phyloP scores from a whole-genome alignment of 2,888 invertebrate species.

The Euproctis similis region DNA sequence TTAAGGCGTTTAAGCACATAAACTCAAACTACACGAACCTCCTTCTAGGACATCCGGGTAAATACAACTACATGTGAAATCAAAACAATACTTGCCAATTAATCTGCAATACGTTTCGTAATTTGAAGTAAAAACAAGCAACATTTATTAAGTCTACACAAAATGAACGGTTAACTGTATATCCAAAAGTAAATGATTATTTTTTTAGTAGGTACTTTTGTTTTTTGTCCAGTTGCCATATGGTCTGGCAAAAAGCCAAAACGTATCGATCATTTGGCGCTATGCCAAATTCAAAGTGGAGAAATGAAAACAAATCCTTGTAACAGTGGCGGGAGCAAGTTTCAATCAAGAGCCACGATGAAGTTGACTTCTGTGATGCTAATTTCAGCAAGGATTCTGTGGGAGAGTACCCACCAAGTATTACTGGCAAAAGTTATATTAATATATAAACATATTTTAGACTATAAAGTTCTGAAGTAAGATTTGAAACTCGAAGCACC shows the following conservation, averaged over 20 bases:
- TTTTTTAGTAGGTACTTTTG: conserved; percentile 24
- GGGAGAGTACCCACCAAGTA: no score
- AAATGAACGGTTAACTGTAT: conserved; percentile 30
- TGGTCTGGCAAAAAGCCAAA: conserved; percentile 52
- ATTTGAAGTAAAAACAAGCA: no score
- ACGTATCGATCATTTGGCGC: conserved; percentile 61
- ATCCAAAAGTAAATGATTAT: conserved; percentile 30
- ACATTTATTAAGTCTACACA: conserved; percentile 21
- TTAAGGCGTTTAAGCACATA: no score
- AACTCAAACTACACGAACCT: no score
- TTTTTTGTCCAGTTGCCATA: conserved; percentile 40
- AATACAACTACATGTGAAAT: no score
- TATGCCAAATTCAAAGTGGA: conserved; percentile 47
- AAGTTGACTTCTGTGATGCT: conserved; percentile 6
- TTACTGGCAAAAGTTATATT: not conserved
- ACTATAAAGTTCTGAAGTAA: no score
- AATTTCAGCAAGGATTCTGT: conserved; percentile 8
- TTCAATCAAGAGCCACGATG: conserved; percentile 21
- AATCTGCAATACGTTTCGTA: no score
- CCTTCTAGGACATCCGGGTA: no score
- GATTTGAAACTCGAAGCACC: no score
- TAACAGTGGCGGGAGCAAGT: conserved; percentile 15
- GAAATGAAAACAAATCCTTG: conserved; percentile 51
- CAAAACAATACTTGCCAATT: no score
- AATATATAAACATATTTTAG: no score